Evolutionary conservation across 2,797 vertebrate genomes (phyloP), one percentile per base, ranked within the genome.

Genomic region (Rhodeus uyekii): DNA sequence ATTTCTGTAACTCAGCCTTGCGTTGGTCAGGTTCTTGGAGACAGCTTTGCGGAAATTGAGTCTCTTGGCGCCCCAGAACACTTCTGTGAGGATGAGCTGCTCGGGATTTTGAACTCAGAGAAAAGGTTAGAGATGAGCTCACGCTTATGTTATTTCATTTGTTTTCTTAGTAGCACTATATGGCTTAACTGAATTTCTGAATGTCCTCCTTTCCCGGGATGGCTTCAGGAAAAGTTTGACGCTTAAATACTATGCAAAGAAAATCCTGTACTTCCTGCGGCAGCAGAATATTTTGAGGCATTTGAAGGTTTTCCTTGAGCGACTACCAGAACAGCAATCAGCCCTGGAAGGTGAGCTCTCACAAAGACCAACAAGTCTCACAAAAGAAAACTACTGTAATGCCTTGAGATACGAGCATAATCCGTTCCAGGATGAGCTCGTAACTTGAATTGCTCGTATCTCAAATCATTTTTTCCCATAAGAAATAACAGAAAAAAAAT

Each of bases 161-260:
- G 22, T 18, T 39, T 13, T 44, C 60, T 27, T 34, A 4, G 14
- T 24, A 22, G 13, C 24, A 16, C 2, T 44, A 34, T 4, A 22
- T 68, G 3, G 3, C 58, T 32, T 65, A 50, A 81, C 22, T 22
- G 3, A 29, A 73, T 78, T 8, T 34, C n/a, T 65, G 8, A 65
- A 27, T 76, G 14, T 10, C 68, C 39, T 36, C 27, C 14, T 19
- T 46, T 38, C 50, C 29, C 50, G 6, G 65, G 12, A 63, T 19
- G 67, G 68, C 39, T 87, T 69, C 86, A 99, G 98, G 92, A 98
- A 97, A 94, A 96, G 95, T 84, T 92, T 99, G 92, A 98, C 97
- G 1, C 92, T 97, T 93, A 99, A 99, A 87, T 99, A 99, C 92
- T 99, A 99, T 89, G 97, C 97, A 90, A 98, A 97, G 94, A 99